Percentiles rank a stretch among this genome's conserved stretches.
Evolutionary conservation across 2,888 invertebrate genomes (phyloP).

Genomic region (Biston stratarius): DNA sequence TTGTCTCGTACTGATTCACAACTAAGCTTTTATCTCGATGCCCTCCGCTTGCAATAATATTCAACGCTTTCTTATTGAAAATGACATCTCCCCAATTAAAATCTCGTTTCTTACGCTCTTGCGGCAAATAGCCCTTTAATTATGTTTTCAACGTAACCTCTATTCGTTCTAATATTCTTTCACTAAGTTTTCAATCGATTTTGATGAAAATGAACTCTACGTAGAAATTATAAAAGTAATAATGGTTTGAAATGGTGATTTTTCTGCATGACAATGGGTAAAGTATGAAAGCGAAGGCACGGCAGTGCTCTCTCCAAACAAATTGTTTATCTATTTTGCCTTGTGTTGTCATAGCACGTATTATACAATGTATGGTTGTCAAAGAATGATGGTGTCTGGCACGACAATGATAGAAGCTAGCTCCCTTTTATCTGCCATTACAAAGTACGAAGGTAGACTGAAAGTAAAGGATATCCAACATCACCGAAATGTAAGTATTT

Average conservation of each 20-base stretch:
- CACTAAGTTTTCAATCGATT: background rate
- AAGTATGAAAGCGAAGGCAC: conserved; percentile 51
- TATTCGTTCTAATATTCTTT: conserved; percentile 24
- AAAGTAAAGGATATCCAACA: no score
- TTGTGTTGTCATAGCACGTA: background rate
- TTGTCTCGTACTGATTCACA: conserved; percentile 6
- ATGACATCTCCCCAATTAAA: conserved; percentile 27
- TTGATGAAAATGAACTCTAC: background rate
- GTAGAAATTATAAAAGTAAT: conserved; percentile 1
- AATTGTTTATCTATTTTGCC: conserved; percentile 63
- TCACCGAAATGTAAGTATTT: no score
- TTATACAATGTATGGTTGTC: conserved; percentile 4
- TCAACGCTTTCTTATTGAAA: conserved; percentile 18
- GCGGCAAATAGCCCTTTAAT: conserved; percentile 35
- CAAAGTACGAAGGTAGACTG: no score
- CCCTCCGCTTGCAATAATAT: background rate
- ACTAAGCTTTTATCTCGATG: background rate
- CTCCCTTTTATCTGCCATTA: no score
- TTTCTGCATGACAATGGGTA: conserved; percentile 48
- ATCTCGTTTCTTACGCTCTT: conserved; percentile 25
- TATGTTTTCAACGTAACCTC: conserved; percentile 30
- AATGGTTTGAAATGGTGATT: conserved; percentile 2
- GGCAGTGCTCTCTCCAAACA: conserved; percentile 59
- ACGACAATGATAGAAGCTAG: background rate
- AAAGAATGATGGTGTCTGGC: conserved; percentile 1